Conservation (phyloP, 1,140 invertebrate genomes). For the Drosophila baimaii region DNA sequence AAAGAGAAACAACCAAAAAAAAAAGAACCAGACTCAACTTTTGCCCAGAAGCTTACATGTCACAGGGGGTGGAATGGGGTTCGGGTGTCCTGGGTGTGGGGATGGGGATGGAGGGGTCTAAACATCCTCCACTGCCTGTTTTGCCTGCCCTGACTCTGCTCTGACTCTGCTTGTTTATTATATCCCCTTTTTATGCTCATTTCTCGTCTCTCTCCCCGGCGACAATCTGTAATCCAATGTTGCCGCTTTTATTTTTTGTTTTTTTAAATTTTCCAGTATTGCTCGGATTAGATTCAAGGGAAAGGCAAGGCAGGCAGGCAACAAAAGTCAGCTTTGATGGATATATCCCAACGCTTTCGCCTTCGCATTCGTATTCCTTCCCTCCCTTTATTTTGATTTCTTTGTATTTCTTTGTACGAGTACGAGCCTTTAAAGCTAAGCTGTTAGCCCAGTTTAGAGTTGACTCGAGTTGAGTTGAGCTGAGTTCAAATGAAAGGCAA, state of each 20-base stretch:
- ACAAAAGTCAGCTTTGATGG: slow-evolving; percentile 50
- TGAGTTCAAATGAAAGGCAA: slow-evolving; percentile 67
- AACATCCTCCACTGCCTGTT: slow-evolving; percentile 51
- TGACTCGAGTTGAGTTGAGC: not conserved
- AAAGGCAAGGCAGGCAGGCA: slow-evolving; percentile 11
- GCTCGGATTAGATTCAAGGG: slow-evolving; percentile 54
- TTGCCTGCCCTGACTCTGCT: no score
- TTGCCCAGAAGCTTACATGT: slow-evolving; percentile 74
- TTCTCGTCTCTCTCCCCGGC: slow-evolving; percentile 24
- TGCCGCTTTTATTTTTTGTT: slow-evolving; percentile 27
- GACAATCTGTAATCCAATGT: slow-evolving; percentile 57
- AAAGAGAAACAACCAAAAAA: slow-evolving; percentile 36
- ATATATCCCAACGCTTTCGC: slow-evolving; percentile 32
- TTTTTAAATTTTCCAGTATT: slow-evolving; percentile 49
- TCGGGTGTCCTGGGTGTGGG: not conserved
- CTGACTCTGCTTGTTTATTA: slow-evolving; percentile 31
- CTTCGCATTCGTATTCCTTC: slow-evolving; percentile 1
- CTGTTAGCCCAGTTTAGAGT: slow-evolving; percentile 16
- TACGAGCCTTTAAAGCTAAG: slow-evolving; percentile 25
- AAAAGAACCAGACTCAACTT: slow-evolving; percentile 36
- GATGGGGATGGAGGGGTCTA: slow-evolving; percentile 27
- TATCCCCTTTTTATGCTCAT: slow-evolving; percentile 47
- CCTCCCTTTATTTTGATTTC: slow-evolving; percentile 16
- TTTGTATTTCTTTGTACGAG: slow-evolving; percentile 10
- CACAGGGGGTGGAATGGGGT: slow-evolving; percentile 6